Evolutionary conservation across 2,797 vertebrate species (phyloP).

Genomic region (Mus caroli): DNA sequence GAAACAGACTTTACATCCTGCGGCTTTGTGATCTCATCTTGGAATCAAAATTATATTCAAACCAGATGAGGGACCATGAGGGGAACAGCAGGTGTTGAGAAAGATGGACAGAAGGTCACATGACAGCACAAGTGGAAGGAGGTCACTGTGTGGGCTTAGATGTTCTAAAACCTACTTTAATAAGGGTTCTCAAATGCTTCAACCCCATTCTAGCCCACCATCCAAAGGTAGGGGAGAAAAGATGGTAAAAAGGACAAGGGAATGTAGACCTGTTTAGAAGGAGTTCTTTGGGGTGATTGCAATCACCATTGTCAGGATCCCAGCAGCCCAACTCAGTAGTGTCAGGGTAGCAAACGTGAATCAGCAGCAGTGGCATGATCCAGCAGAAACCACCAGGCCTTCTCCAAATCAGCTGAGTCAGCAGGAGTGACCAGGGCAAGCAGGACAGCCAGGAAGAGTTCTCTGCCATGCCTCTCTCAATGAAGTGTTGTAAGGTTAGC

Average conservation of each 20-base stretch:
- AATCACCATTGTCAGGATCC: not conserved
- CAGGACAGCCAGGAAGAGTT: no score
- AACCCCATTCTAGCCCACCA: not conserved
- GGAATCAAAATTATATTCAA: not conserved
- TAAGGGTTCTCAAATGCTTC: not conserved
- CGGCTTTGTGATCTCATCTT: not conserved
- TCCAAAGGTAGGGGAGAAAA: not conserved
- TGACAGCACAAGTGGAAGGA: not conserved
- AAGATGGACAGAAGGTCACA: not conserved
- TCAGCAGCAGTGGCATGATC: not conserved
- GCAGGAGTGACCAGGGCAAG: no score
- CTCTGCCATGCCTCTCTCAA: no score
- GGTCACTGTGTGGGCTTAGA: not conserved
- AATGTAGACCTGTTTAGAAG: not conserved
- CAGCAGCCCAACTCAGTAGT: not conserved
- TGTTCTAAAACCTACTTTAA: not conserved
- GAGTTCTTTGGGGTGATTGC: not conserved
- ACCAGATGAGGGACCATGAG: not conserved
- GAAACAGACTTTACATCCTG: slow-evolving; percentile 10
- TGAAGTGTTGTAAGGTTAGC: no score
- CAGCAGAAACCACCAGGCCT: not conserved
- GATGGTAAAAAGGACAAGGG: not conserved
- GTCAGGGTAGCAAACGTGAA: not conserved
- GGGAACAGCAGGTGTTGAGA: not conserved
- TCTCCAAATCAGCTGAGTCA: not conserved